phyloP scores from a whole-genome alignment of 1,140 invertebrate genomes.

The Papilio aristodemus region DNA sequence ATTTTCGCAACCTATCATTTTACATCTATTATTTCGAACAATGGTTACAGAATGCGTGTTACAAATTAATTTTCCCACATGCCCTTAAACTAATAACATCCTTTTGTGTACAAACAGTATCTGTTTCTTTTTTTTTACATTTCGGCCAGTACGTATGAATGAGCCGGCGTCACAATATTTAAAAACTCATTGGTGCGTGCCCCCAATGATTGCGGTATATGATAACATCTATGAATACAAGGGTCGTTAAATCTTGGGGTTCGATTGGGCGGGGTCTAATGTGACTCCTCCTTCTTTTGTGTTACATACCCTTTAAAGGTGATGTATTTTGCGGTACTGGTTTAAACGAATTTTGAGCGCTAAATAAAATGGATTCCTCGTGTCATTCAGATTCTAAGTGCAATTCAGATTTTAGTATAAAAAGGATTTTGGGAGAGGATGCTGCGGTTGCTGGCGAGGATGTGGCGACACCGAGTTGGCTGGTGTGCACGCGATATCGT shows the following conservation, averaged over 20 bases:
- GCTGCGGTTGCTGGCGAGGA: slow-evolving; percentile 44
- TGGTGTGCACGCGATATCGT: slow-evolving; percentile 87
- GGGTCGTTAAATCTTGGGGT: slow-evolving; percentile 40
- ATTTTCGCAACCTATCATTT: slow-evolving; percentile 25
- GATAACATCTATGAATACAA: slow-evolving; percentile 58
- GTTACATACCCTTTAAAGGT: slow-evolving; percentile 45
- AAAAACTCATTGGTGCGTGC: slow-evolving; percentile 57
- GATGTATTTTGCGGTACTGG: slow-evolving; percentile 31
- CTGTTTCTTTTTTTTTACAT: slow-evolving; percentile 50
- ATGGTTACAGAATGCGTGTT: slow-evolving; percentile 57
- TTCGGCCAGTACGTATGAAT: slow-evolving; percentile 64
- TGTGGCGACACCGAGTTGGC: slow-evolving; percentile 79
- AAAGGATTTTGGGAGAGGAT: slow-evolving; percentile 76
- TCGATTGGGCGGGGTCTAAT: slow-evolving; percentile 49
- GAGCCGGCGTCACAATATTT: slow-evolving; percentile 72
- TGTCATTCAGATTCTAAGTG: slow-evolving; percentile 59
- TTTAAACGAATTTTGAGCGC: slow-evolving; percentile 35
- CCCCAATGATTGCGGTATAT: slow-evolving; percentile 54
- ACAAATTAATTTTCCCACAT: slow-evolving; percentile 79
- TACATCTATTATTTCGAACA: slow-evolving; percentile 36
- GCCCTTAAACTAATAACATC: slow-evolving; percentile 76
- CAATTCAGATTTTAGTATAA: slow-evolving; percentile 79
- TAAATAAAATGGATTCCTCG: slow-evolving; percentile 55
- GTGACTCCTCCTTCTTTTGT: slow-evolving; percentile 45
- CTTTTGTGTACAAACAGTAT: slow-evolving; percentile 75